Conservation (phyloP, 2,113 vertebrate genomes). For the Trematomus loennbergii region DNA sequence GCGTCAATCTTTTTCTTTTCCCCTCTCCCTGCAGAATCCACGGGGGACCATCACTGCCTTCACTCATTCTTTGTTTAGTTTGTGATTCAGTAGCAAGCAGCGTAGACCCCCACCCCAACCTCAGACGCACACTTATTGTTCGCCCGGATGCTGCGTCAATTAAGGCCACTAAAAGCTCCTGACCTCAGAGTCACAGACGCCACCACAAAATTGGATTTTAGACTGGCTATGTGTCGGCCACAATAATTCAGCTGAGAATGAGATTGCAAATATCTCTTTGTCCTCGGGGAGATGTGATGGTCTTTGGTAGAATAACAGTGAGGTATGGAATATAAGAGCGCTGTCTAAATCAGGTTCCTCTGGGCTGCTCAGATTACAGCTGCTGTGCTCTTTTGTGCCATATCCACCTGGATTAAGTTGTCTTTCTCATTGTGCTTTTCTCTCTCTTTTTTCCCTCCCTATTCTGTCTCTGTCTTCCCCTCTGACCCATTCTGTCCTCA, state of each 20-base stretch:
- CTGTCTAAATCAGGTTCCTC: slow-evolving; percentile 43
- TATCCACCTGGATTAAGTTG: slow-evolving; percentile 51
- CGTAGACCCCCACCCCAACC: slow-evolving; percentile 5
- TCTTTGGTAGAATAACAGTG: slow-evolving; percentile 21
- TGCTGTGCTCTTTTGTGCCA: slow-evolving; percentile 56
- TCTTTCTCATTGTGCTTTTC: slow-evolving; percentile 28
- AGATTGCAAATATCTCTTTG: slow-evolving; percentile 30
- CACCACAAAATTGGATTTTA: slow-evolving; percentile 59
- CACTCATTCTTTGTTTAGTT: slow-evolving; percentile 68
- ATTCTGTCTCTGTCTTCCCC: slow-evolving; percentile 23
- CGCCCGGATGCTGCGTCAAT: slow-evolving; percentile 54
- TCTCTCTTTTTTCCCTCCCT: neutral
- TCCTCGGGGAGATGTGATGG: slow-evolving; percentile 2
- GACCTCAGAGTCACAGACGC: slow-evolving; percentile 60
- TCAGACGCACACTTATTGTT: slow-evolving; percentile 51
- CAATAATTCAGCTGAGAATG: slow-evolving; percentile 40
- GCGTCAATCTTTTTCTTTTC: slow-evolving; percentile 57
- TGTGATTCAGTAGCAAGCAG: slow-evolving; percentile 57
- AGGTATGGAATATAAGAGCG: slow-evolving; percentile 48
- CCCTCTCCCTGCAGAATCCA: slow-evolving; percentile 50
- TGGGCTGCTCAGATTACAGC: slow-evolving; percentile 63
- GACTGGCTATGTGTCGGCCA: slow-evolving; percentile 31
- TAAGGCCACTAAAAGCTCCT: slow-evolving; percentile 61
- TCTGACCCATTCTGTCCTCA: slow-evolving; percentile 64
- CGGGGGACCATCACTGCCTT: slow-evolving; percentile 53